Conservation (phyloP, 1,140 invertebrate genomes). For the Eupeodes corollae region DNA sequence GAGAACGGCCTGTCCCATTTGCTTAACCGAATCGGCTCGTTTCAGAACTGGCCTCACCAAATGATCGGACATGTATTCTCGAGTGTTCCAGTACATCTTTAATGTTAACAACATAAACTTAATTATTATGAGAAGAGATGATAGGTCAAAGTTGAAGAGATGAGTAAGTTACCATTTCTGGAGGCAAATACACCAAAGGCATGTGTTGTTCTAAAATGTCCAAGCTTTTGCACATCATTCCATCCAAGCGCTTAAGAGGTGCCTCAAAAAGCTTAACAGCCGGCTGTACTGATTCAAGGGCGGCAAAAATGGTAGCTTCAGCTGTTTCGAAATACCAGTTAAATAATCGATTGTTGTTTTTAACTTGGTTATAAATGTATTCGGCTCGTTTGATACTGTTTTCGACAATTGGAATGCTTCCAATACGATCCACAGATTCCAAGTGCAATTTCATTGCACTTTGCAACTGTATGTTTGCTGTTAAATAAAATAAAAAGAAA, state of each 20-base stretch:
- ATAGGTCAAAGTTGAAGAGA: neutral
- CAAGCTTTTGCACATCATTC: slow-evolving; percentile 60
- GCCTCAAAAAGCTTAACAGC: slow-evolving; percentile 54
- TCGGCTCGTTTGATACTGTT: slow-evolving; percentile 55
- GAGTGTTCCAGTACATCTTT: slow-evolving; percentile 65
- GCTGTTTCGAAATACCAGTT: slow-evolving; percentile 61
- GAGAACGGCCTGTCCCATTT: slow-evolving; percentile 52
- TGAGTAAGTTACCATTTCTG: slow-evolving; percentile 51
- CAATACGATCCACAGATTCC: slow-evolving; percentile 54
- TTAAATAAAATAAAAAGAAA: too few species aligned
- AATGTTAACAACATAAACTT: slow-evolving; percentile 17
- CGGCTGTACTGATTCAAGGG: slow-evolving; percentile 54
- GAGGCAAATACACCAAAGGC: slow-evolving; percentile 62
- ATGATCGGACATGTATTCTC: slow-evolving; percentile 56
- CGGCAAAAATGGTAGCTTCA: slow-evolving; percentile 52
- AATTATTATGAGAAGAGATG: slow-evolving; percentile 1
- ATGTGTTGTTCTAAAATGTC: slow-evolving; percentile 64
- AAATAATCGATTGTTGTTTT: slow-evolving; percentile 50
- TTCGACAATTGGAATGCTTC: slow-evolving; percentile 59
- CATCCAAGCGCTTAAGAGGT: slow-evolving; percentile 59
- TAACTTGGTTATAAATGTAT: slow-evolving; percentile 55
- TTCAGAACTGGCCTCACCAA: slow-evolving; percentile 56
- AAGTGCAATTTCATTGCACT: slow-evolving; percentile 34
- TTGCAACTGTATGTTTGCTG: too few species aligned
- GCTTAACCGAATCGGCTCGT: slow-evolving; percentile 63